These are phyloP conservation scores for Atrina japonica DNA, from an alignment of 2,888 invertebrate species.

Conservation along the genomic window DNA sequence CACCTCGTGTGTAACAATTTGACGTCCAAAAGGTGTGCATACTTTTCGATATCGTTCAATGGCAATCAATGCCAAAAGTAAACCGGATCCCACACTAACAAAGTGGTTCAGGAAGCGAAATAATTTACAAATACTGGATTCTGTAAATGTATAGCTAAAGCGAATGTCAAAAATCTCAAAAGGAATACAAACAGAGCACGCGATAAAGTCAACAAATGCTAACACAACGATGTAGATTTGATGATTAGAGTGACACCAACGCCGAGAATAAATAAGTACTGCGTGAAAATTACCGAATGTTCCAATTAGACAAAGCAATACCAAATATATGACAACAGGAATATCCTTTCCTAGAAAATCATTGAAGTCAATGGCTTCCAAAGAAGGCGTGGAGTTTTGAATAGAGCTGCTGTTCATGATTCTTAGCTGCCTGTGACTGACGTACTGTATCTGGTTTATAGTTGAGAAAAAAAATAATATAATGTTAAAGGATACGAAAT, in stretches of 20 bases:
- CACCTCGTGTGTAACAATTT: conserved; percentile 20
- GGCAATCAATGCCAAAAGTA: conserved; percentile 28
- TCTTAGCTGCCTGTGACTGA: no score
- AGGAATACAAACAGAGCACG: conserved; percentile 29
- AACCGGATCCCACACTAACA: conserved; percentile 22
- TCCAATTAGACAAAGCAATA: conserved; percentile 5
- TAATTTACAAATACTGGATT: conserved; percentile 19
- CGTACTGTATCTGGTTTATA: no score
- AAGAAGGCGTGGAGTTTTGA: no score
- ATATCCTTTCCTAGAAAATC: no score
- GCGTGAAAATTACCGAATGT: conserved; percentile 33
- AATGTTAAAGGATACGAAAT: no score
- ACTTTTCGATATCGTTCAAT: conserved; percentile 30
- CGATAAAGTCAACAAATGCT: conserved; percentile 18
- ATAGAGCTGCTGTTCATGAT: no score
- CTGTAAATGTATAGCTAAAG: conserved; percentile 26
- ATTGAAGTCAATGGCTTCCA: no score
- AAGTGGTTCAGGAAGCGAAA: conserved; percentile 33
- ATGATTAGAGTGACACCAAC: conserved; percentile 27
- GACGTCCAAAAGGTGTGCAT: conserved; percentile 25
- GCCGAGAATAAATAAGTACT: conserved; percentile 20
- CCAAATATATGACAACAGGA: no score
- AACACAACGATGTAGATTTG: conserved; percentile 27
- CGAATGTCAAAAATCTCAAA: conserved; percentile 32
- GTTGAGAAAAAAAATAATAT: no score